Percentiles rank a stretch among this genome's conserved stretches.
Evolutionary conservation across 2,888 invertebrate species (phyloP).

Genomic region (Epiblema foenella): DNA sequence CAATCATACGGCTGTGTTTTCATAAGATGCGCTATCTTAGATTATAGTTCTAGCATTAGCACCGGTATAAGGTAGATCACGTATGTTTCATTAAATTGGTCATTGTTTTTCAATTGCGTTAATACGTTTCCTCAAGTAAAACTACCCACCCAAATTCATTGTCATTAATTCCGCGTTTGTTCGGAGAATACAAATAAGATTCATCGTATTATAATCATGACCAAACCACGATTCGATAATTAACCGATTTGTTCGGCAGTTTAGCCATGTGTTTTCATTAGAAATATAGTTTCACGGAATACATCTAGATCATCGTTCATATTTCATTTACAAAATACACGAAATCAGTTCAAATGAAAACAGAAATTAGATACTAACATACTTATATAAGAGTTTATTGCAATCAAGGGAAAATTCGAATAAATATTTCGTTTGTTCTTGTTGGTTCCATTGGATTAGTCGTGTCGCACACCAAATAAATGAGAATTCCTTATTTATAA

Average conservation of each 20-base stretch:
- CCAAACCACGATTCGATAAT: conserved; percentile 10
- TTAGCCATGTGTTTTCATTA: conserved; percentile 6
- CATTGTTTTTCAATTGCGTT: too few species aligned
- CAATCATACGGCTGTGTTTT: too few species aligned
- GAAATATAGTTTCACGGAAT: conserved; percentile 11
- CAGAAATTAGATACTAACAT: neutral
- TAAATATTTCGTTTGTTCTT: neutral
- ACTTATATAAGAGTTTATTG: neutral
- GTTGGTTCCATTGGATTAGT: neutral
- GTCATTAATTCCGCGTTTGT: neutral
- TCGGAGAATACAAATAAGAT: neutral
- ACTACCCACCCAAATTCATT: neutral
- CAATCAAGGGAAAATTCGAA: neutral
- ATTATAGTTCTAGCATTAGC: too few species aligned
- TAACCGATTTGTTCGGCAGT: conserved; percentile 10
- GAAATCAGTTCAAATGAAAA: neutral
- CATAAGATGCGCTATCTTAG: too few species aligned
- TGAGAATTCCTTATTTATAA: neutral
- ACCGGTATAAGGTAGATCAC: too few species aligned
- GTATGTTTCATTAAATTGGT: too few species aligned
- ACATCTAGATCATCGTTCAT: neutral
- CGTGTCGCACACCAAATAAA: neutral
- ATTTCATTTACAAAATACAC: neutral
- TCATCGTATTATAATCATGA: neutral
- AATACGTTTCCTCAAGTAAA: too few species aligned